Conservation (phyloP, 2,888 invertebrate species). For the Lapara coniferarum region DNA sequence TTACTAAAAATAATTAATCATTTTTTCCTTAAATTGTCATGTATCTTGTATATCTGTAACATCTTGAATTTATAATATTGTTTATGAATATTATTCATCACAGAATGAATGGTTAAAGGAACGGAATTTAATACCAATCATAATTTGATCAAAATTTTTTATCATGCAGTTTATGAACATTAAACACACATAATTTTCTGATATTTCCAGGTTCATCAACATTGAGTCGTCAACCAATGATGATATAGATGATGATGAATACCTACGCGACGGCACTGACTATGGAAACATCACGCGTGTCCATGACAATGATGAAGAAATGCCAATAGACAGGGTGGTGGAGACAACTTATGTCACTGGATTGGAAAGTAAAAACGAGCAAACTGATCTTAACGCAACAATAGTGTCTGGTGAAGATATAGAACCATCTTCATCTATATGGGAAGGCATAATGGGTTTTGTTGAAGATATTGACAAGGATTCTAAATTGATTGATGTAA, state of each 20-base stretch:
- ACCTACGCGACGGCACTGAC: constrained; percentile 74
- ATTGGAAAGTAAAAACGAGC: constrained; percentile 56
- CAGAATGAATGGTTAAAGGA: too few species aligned
- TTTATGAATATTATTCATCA: too few species aligned
- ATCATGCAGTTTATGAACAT: too few species aligned
- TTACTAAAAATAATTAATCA: too few species aligned
- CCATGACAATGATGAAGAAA: constrained; percentile 55
- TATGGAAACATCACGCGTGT: constrained; percentile 72
- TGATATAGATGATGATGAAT: constrained; percentile 82
- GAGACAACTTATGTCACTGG: constrained; percentile 62
- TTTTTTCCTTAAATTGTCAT: too few species aligned
- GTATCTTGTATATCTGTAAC: too few species aligned
- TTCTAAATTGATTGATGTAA: constrained; percentile 65
- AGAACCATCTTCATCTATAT: constrained; percentile 65
- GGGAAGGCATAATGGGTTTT: constrained; percentile 75
- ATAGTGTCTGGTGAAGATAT: constrained; percentile 64
- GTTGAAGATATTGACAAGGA: constrained; percentile 71
- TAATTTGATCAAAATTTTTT: too few species aligned
- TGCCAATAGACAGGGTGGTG: constrained; percentile 51
- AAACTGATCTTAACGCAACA: constrained; percentile 71
- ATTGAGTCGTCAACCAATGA: constrained; percentile 88
- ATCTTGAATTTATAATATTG: too few species aligned
- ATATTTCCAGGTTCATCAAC: constrained; percentile 82
- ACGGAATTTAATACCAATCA: too few species aligned
- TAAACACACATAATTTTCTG: too few species aligned